Conservation (phyloP, 2,797 vertebrate genomes). For the Denticeps clupeoides region DNA sequence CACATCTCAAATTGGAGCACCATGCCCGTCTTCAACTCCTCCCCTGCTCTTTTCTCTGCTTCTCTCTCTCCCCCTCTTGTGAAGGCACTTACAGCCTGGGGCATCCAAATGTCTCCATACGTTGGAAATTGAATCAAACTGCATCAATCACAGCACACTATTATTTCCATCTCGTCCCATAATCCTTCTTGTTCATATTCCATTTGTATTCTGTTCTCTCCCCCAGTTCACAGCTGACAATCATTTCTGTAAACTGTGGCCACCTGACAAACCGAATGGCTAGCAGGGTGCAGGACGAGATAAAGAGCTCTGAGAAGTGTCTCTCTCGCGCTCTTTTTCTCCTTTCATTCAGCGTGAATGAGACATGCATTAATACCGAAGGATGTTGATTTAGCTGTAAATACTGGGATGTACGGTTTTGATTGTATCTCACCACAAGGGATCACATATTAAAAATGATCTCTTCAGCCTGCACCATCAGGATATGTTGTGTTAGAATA, state of each 20-base stretch:
- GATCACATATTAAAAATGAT: too few species aligned
- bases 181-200: constrained; percentile 22
- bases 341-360: neutral
- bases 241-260: constrained; percentile 29
- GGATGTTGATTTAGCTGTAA: too few species aligned
- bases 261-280: constrained; percentile 30
- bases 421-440: too few species aligned
- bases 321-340: neutral
- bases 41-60: neutral
- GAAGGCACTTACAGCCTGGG: constrained; percentile 48
- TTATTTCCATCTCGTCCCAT: constrained; percentile 18
- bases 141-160: constrained; percentile 54
- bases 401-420: too few species aligned
- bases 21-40: neutral
- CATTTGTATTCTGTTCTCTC: constrained; percentile 4
- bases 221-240: neutral
- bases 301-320: constrained; percentile 17
- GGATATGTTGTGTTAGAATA: too few species aligned
- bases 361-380: neutral
- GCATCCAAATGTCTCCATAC: constrained; percentile 57
- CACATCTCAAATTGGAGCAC: constrained; percentile 45
- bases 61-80: constrained; percentile 36
- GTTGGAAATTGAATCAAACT: constrained; percentile 60
- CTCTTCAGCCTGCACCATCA: too few species aligned
- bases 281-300: constrained; percentile 28